These are phyloP conservation scores for Halcyon smyrnensis DNA, from an alignment of 2,797 vertebrate genomes.

Conservation along the genomic window DNA sequence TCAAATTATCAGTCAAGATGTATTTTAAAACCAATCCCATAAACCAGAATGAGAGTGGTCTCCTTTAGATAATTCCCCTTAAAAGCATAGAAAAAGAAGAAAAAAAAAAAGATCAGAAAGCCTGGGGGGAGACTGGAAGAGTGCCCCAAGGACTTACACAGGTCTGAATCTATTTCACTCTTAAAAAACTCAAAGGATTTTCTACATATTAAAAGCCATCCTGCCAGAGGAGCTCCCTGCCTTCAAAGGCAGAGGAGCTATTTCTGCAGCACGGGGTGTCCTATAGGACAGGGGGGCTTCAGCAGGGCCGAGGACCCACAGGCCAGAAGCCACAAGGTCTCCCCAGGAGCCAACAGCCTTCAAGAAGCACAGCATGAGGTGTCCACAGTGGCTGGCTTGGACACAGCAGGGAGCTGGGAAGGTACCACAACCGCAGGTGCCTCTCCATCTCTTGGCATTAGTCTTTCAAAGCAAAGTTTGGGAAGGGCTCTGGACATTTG, in stretches of 20 bases:
- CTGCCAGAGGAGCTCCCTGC: not conserved
- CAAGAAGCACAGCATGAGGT: accelerated
- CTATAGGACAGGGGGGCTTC: accelerated
- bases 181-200: not conserved
- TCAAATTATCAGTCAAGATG: not conserved
- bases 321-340: not conserved
- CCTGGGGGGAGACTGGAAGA: not conserved
- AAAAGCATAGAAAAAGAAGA: not conserved
- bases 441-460: not conserved
- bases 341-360: not conserved
- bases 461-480: not conserved
- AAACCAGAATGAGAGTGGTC: not conserved
- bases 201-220: not conserved
- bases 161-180: not conserved
- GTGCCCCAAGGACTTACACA: not conserved
- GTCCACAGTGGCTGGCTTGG: accelerated
- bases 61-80: not conserved
- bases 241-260: not conserved
- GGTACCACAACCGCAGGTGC: accelerated
- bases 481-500: not conserved
- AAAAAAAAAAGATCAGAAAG: not conserved
- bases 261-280: accelerated
- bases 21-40: not conserved
- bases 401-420: not conserved
- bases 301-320: not conserved